These are phyloP conservation scores for Seira sanloemensis DNA, from an alignment of 2,888 invertebrate species.

Conservation along the genomic window DNA sequence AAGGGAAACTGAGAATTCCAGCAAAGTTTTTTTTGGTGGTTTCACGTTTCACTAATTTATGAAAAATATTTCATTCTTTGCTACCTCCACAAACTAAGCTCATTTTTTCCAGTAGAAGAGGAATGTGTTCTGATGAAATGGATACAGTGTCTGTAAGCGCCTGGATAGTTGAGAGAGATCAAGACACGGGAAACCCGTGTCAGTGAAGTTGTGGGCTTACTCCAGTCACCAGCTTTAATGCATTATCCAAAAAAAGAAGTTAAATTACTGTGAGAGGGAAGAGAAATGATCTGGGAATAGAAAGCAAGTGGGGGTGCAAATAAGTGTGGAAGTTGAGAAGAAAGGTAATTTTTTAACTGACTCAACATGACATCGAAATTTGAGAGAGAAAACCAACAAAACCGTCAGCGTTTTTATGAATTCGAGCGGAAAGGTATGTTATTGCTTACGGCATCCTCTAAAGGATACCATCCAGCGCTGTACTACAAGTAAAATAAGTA, in stretches of 20 bases:
- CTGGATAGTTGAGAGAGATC: not conserved
- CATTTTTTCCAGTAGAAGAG: not conserved
- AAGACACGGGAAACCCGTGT: too few species aligned
- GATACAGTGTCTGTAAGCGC: too few species aligned
- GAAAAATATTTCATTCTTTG: conserved; percentile 38
- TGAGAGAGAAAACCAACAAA: conserved; percentile 17
- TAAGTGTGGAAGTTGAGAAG: conserved; percentile 57
- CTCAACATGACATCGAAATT: conserved; percentile 40
- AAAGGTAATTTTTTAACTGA: conserved; percentile 53
- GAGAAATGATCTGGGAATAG: conserved; percentile 54
- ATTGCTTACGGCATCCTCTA: too few species aligned
- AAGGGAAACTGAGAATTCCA: conserved; percentile 18
- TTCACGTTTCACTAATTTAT: conserved; percentile 46
- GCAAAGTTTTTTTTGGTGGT: conserved; percentile 33
- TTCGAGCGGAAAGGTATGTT: conserved; percentile 24
- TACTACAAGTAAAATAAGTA: too few species aligned
- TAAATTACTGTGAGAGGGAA: conserved; percentile 3
- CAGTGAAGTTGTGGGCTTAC: too few species aligned
- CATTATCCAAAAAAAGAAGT: not conserved
- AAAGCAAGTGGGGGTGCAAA: conserved; percentile 53
- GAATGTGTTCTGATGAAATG: not conserved
- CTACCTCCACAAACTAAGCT: conserved; percentile 1
- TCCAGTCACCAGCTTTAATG: not conserved
- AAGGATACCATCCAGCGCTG: too few species aligned
- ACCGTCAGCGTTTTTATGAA: conserved; percentile 14